Evolutionary conservation across 1,140 invertebrate genomes (phyloP), one percentile per base, ranked within the genome.

Genomic region (Maniola jurtina): DNA sequence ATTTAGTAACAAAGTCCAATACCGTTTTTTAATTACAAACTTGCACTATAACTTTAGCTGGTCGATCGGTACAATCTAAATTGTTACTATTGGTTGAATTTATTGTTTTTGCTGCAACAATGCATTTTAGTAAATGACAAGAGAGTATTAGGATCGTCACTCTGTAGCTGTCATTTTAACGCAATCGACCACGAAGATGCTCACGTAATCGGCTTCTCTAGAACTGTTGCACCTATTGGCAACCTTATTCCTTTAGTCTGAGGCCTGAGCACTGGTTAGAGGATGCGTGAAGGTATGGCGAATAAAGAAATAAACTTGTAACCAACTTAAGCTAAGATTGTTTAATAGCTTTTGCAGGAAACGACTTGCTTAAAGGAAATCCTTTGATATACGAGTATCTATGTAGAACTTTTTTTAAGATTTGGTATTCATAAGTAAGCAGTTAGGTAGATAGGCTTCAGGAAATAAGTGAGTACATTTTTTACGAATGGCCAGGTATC

Each of bases 301-400:
- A 52, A 52, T 15, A 52, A 52, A 15, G 48, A 52, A 25, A 52
- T 16, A 25, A 52, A 52, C 10, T 45, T 45, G 48, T 16, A 52
- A 52, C 15, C 5, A 16, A 52, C 48, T 52, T 52, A 0, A 52
- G 16, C 48, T 25, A 16, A 52, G 48, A 52, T 52, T 52, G 15
- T 52, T 52, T 52, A 52, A 16, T 52, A 52, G 48, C 48, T 16
- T 52, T 52, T 52, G 16, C 48, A 52, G 48, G 48, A 52, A 52
- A 52, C 48, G 16, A 25, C 14, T 52, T 9, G 14, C 16, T 52
- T 14, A 52, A 25, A 16, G 48, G 48, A 25, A 52, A 52, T 52
- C 14, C 48, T 52, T 52, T 52, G 48, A 25, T 13, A 40, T 40
- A 11, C 1, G 10, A 1, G 7, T 9, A 40, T 6, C 38, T 9